Conservation (phyloP, 2,888 invertebrate species). For the Macrosoma leucophasiata region DNA sequence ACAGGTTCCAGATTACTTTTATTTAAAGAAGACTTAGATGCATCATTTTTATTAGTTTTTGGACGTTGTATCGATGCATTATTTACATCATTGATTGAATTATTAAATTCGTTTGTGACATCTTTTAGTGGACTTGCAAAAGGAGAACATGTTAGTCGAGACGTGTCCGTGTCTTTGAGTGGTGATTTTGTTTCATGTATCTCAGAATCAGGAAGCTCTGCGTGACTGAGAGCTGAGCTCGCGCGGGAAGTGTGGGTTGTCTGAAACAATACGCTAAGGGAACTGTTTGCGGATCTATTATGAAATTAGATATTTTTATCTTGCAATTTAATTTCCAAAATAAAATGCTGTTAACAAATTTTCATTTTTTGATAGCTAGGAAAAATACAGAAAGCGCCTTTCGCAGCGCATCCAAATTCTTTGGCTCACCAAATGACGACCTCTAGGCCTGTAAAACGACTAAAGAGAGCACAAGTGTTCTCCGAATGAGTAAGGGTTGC, state of each 20-base stretch:
- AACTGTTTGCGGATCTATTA: too few species aligned
- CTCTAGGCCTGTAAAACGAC: too few species aligned
- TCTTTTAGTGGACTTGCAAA: slow-evolving; percentile 49
- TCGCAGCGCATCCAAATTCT: too few species aligned
- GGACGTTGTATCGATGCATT: too few species aligned
- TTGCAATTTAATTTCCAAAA: too few species aligned
- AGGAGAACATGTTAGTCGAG: slow-evolving; percentile 50
- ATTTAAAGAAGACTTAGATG: background rate
- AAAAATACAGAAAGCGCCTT: too few species aligned
- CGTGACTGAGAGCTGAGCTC: slow-evolving; percentile 10
- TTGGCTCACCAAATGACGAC: too few species aligned
- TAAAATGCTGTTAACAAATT: background rate
- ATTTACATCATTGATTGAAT: slow-evolving; percentile 10
- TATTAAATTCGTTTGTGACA: slow-evolving; percentile 34
- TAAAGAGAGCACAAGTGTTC: too few species aligned
- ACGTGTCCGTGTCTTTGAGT: slow-evolving; percentile 28
- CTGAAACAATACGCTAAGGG: slow-evolving; percentile 15
- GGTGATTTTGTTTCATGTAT: slow-evolving; percentile 25
- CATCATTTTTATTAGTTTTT: too few species aligned
- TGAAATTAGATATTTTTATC: too few species aligned
- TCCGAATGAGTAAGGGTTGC: too few species aligned
- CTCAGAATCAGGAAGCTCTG: slow-evolving; percentile 25
- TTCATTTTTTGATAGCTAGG: background rate
- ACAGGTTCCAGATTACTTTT: too few species aligned
- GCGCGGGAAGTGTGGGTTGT: slow-evolving; percentile 14